Percentiles rank a stretch among this genome's conserved stretches.
phyloP scores from a whole-genome alignment of 2,113 vertebrate genomes.

The Coryphaenoides rupestris region DNA sequence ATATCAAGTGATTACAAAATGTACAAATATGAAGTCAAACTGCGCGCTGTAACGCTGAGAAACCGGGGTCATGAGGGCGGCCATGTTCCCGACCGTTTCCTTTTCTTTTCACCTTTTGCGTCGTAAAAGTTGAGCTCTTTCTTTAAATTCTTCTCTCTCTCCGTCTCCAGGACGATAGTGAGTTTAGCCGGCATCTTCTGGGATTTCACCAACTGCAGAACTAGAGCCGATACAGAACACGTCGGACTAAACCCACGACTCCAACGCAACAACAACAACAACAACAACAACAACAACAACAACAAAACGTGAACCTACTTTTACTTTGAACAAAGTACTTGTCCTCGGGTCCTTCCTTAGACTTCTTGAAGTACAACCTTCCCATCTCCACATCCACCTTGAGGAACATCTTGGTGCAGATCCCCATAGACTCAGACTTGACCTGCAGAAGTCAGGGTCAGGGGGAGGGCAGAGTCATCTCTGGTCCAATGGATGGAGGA shows the following conservation, averaged over 20 bases:
- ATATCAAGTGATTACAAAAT: no score
- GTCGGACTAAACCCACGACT: background rate
- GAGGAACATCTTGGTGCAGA: slow-evolving; percentile 87
- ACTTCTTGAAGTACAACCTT: slow-evolving; percentile 89
- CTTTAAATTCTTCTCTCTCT: slow-evolving; percentile 88
- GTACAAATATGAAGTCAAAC: no score
- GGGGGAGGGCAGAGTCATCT: slow-evolving; percentile 11
- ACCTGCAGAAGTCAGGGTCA: slow-evolving; percentile 78
- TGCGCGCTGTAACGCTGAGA: no score
- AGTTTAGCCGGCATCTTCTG: slow-evolving; percentile 90
- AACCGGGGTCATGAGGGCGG: no score
- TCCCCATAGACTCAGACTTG: slow-evolving; percentile 86
- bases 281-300: no score
- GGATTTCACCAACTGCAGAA: slow-evolving; percentile 94
- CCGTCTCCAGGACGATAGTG: slow-evolving; percentile 85
- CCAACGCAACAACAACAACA: no score
- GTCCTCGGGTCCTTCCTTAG: slow-evolving; percentile 93
- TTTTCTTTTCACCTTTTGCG: slow-evolving; percentile 88
- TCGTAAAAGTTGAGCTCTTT: slow-evolving; percentile 94
- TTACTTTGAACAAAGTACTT: slow-evolving; percentile 93
- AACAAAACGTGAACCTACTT: slow-evolving; percentile 85
- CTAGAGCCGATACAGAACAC: slow-evolving; percentile 59
- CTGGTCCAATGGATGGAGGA: background rate
- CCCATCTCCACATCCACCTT: slow-evolving; percentile 95
- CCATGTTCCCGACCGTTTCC: no score